Base-by-base conservation (phyloP, 1,140 invertebrate genomes). In the Drosophila bocqueti region DNA sequence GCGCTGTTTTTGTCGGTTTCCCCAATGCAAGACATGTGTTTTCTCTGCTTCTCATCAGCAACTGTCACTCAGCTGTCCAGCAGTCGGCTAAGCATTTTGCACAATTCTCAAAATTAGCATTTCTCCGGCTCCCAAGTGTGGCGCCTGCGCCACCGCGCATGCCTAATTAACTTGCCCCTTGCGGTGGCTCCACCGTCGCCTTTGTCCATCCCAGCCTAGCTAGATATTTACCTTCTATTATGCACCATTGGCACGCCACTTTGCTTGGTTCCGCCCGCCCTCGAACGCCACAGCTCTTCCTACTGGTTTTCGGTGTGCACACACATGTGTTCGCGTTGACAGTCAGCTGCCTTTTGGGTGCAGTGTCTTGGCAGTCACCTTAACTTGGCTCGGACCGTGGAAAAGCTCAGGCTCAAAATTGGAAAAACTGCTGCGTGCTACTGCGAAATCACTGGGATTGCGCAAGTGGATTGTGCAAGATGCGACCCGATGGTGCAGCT, bases 141-240 rank as follows among this genome's bases (percentile, higher is more conserved):
- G 82, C 82, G 82, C 82, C 82, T 81, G 82, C 77, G 81, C 73
- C 10, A 59, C 36, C 43, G 40, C 68, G 83, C 74, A 81, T 85
- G 83, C 79, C 69, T 82, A 86, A 85, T 86, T 85, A 85, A 75
- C 79, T 77, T 80, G 72, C 81, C 40, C 40, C 59, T 61, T 55
- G 61, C 40, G 42, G 64, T 13, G n/a, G 40, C 59, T 31, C 47
- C 59, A 59, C 63, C 26, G 63, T 52, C 80, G 62, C 66, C 67
- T 45, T 10, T 16, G 46, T 24, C 15, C 60, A 50, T 31, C 24
- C 63, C 18, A 29, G 29, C 46, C 34, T 24, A 36, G 59, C 71
- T 60, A 46, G 57, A 80, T 77, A 65, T 73, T 73, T 69, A 55
- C 59, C 66, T 47, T 83, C 82, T 69, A 79, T 76, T 69, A 74